Evolutionary conservation across 1,140 invertebrate genomes (phyloP), one percentile per base, ranked within the genome.

Genomic region (Sinonovacula constricta): DNA sequence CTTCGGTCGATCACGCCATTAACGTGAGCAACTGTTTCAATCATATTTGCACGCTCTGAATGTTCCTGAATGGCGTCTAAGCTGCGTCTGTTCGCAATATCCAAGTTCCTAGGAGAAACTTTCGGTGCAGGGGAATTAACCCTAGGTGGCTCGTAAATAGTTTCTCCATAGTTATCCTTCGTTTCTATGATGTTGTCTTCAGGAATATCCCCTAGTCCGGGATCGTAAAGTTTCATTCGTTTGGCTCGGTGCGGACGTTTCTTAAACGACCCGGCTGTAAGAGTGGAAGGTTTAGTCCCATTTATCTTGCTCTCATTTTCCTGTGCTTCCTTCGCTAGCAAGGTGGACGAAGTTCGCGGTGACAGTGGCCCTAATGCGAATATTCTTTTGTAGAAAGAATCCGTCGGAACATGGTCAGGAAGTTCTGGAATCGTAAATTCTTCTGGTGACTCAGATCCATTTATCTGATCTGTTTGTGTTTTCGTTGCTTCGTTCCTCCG

Each of bases 141-240:
- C 36, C 74, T 49, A 39, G n/a, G 24, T 12, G n/a, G 14, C 22
- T 76, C 63, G 28, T 56, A 28, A 31, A 24, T 77, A 10, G 5
- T 30, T 26, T 69, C 24, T 49, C 5, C 31, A 24, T 2, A 15
- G 18, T 28, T 33, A 22, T 18, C 34, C 3, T 45, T 30, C 15
- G 65, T 34, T 45, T 60, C 53, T 5, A 76, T 60, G 60, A 77
- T 34, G 18, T 68, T 51, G 45, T 77, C 74, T 62, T 77, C 74
- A 30, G 74, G 74, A 24, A 77, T 68, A 53, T 60, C 74, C 4
- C 63, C 74, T 3, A 68, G 54, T 7, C 28, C 56, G 28, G 65
- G 56, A 69, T 51, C 56, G 7, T 62, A 22, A 15, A 77, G 65
- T 49, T 24, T 76, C 74, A 76, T 76, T 33, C 74, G 28, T 45